Evolutionary conservation across 2,113 vertebrate species (phyloP).

Genomic region (Nibea albiflora): DNA sequence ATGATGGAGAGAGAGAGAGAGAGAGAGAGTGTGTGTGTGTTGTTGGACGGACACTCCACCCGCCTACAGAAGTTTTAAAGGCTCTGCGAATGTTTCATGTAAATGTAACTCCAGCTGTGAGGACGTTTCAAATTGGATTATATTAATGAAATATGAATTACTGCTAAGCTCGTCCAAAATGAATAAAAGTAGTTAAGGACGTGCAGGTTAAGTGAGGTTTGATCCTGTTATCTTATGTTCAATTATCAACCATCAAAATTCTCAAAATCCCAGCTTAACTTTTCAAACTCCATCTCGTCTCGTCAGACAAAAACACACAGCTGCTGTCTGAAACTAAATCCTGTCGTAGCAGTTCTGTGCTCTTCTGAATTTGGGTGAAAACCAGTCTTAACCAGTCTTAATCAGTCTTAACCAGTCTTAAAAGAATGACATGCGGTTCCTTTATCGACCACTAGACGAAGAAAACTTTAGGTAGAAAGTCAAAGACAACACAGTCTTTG

Average conservation of each 20-base stretch:
- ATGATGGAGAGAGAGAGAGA: not conserved
- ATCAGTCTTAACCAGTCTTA: too few relatives aligned
- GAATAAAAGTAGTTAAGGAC: not conserved
- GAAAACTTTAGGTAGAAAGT: too few relatives aligned
- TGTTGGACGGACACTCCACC: not conserved
- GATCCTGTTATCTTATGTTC: slow-evolving; percentile 16
- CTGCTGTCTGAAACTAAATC: not conserved
- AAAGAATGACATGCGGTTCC: not conserved
- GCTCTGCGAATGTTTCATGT: not conserved
- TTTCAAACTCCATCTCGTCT: not conserved
- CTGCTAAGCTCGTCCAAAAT: not conserved
- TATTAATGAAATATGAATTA: not conserved
- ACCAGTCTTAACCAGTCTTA: not conserved
- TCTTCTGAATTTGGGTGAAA: not conserved
- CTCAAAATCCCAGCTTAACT: not conserved
- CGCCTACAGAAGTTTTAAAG: not conserved
- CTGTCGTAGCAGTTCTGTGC: not conserved
- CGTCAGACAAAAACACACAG: not conserved
- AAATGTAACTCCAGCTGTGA: too few relatives aligned
- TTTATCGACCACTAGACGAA: too few relatives aligned
- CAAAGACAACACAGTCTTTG: too few relatives aligned
- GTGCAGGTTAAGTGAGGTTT: not conserved
- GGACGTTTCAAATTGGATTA: not conserved
- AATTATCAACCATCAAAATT: slow-evolving; percentile 28
- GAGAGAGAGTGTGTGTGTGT: not conserved